Base-by-base conservation (phyloP, 2,113 vertebrate genomes). In the Coreoperca whiteheadi region DNA sequence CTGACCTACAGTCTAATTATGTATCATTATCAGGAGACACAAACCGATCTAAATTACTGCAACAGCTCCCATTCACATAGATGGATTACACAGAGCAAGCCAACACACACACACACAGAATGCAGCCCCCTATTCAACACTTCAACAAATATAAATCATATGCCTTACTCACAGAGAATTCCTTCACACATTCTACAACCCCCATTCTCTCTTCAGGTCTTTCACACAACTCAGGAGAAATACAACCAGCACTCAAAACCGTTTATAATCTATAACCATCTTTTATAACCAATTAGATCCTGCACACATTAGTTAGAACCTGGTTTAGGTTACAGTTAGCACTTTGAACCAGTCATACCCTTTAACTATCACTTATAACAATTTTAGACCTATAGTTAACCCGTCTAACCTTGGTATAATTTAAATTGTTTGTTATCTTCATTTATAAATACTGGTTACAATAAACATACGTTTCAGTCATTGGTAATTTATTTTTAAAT, bases 1-100 rank as follows among this genome's bases (percentile, higher is more conserved):
- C 93, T 94, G 92, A 93, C 93, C 93, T 90, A 89, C 88, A 92
- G 92, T 92, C 91, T 92, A 94, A 94, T 93, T 94, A 94, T 93
- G 86, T 89, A 83, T 93, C 89, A 94, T 94, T 94, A 93, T 92
- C 91, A 93, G 90, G 90, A 93, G 92, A 93, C 91, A 93, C 92
- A 91, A 89, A 92, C 90, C 46, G 83, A 94, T 94, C 91, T 91
- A 93, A 93, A 93, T 94, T 94, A 92, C 92, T 92, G 81, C 91
- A 92, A 91, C 92, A 91, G 89, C 92, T 93, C 89, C 93, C 89
- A 93, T 93, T 92, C 90, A 92, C 89, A 88, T 90, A 89, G 91
- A 92, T 92, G 85, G 90, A 92, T 94, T 92, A 91, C 91, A 92
- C 75, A 91, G 81, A 87, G 68, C 89, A 84, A 77, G 41, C 82